Evolutionary conservation across 2,113 vertebrate species (phyloP), one percentile per base, ranked within the genome.

Genomic region (Pterophyllum scalare): DNA sequence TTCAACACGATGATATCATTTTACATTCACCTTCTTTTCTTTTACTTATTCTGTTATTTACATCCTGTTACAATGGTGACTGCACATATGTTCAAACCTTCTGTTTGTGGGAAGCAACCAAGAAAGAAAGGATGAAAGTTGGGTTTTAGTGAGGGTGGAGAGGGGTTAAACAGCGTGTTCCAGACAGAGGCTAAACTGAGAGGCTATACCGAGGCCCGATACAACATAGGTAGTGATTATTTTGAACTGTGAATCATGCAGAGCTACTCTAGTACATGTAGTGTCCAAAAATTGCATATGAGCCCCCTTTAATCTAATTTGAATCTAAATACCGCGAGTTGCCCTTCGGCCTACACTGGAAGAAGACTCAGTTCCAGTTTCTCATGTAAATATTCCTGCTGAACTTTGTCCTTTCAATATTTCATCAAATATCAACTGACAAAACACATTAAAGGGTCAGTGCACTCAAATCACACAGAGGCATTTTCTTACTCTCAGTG

Each of bases 371-470:
- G 64, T 59, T 58, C 75, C 81, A 87, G 61, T 65, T 59, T 22
- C 14, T 82, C n/a, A 74, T 49, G 78, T 17, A 54, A 40, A 6
- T 46, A 12, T 24, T 65, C 38, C 46, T 31, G 49, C 49, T 89
- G 82, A 89, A 86, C 90, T 83, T 83, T 89, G 88, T 28, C 88
- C 83, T 94, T 93, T 92, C 78, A 88, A 70, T 64, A 79, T 89
- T 90, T 67, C 58, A 75, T 84, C 43, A 93, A 94, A 90, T 89
- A 92, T 90, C 91, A 93, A 82, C 83, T 88, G 87, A 84, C 91
- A 94, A 79, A 79, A 54, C 31, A 15, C 49, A 92, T 92, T 87
- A 91, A 77, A 77, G 59, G 54, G 77, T 90, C 81, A 86, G 72
- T 70, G 76, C 86, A 14, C 61, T 83, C 4, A 75, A 91, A 84